These are phyloP conservation scores for Cephus pygmeus DNA, from an alignment of 2,888 invertebrate genomes.

Conservation along the genomic window DNA sequence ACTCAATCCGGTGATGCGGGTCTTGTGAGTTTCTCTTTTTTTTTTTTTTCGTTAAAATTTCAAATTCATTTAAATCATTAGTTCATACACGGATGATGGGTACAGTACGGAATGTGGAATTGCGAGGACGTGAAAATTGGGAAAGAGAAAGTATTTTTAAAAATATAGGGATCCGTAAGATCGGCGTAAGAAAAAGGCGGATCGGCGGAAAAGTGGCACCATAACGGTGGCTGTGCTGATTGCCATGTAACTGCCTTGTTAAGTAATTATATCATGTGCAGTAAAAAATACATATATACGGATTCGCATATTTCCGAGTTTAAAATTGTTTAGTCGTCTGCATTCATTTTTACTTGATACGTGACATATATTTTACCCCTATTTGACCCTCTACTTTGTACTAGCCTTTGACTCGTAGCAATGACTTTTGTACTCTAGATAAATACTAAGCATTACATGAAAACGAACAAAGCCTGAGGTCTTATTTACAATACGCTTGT, in stretches of 20 bases:
- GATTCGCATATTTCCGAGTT: neutral
- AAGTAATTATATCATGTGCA: slow-evolving; percentile 13
- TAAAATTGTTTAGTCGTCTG: neutral
- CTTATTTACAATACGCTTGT: no score
- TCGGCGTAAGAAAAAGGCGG: neutral
- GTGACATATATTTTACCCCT: neutral
- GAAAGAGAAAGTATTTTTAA: neutral
- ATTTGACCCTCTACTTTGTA: neutral
- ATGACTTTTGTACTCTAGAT: neutral
- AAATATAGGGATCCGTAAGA: neutral
- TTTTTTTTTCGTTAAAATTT: neutral
- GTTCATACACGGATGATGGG: neutral
- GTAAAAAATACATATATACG: neutral
- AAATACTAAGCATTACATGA: neutral
- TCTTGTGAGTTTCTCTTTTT: neutral
- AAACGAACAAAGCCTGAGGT: neutral
- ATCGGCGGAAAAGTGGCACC: neutral
- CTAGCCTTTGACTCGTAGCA: neutral
- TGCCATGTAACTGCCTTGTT: slow-evolving; percentile 7
- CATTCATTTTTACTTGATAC: neutral
- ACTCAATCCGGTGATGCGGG: neutral
- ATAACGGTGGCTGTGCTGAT: neutral
- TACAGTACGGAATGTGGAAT: neutral
- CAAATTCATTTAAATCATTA: no score
- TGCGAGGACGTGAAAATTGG: neutral